Conservation (phyloP, 2,797 vertebrate species). For the Molossus alvarezi region DNA sequence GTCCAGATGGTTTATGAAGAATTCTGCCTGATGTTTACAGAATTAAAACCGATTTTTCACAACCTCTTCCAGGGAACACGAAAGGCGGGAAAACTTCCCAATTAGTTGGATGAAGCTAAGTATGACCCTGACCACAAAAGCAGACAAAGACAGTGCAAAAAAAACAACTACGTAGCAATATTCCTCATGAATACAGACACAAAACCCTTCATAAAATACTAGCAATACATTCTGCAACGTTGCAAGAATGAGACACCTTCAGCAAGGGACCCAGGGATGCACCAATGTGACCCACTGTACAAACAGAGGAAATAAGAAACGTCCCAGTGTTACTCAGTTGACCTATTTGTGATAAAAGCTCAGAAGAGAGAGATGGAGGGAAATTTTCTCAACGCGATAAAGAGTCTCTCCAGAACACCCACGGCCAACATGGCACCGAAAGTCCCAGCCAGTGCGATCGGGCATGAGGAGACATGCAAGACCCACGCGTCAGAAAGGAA, state of each 20-base stretch:
- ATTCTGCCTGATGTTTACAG: background rate
- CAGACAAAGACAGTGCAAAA: background rate
- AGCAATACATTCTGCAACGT: background rate
- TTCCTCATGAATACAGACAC: background rate
- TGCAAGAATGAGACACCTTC: background rate
- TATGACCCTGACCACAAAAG: background rate
- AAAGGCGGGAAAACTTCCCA: background rate
- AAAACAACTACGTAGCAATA: background rate
- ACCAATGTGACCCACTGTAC: rapidly evolving
- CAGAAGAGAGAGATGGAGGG: background rate
- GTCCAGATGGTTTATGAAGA: background rate
- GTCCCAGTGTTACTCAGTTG: background rate
- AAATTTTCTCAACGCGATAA: background rate
- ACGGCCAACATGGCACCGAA: too few species aligned
- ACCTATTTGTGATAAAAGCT: background rate
- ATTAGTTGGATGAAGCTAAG: background rate
- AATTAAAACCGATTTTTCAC: background rate
- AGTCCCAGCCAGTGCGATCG: background rate
- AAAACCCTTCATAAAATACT: background rate
- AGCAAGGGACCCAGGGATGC: background rate
- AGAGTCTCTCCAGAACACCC: background rate
- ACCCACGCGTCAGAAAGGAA: background rate
- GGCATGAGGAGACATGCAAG: background rate
- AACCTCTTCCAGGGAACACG: background rate
- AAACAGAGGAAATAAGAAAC: background rate